Base-by-base conservation (phyloP, 2,888 invertebrate genomes). In the Clostera curtula region DNA sequence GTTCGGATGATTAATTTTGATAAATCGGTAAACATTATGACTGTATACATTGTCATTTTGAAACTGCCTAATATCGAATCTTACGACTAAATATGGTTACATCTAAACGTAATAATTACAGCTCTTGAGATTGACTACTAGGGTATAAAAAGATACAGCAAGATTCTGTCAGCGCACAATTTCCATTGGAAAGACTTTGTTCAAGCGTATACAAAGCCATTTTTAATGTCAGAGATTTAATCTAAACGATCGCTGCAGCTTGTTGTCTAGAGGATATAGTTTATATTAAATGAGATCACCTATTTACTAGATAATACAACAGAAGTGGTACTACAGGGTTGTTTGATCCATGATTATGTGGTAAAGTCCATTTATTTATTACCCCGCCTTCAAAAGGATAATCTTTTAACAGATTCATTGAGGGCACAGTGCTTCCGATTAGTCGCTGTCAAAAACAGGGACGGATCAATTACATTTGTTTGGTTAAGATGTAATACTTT, bases 91-190 rank as follows among this genome's bases (percentile, higher is more conserved):
- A n/a, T n/a, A n/a, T n/a, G n/a, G n/a, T n/a, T n/a, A n/a, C n/a
- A n/a, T n/a, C n/a, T n/a, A n/a, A n/a, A n/a, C n/a, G n/a, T n/a
- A n/a, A n/a, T n/a, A n/a, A n/a, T n/a, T n/a, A n/a, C n/a, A n/a
- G n/a, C n/a, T n/a, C n/a, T n/a, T n/a, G n/a, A n/a, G n/a, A n/a
- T n/a, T n/a, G n/a, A n/a, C n/a, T n/a, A n/a, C n/a, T n/a, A n/a
- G n/a, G n/a, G n/a, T n/a, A n/a, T n/a, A n/a, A n/a, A n/a, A n/a
- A n/a, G n/a, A n/a, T n/a, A n/a, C n/a, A n/a, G n/a, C n/a, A 54
- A 62, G 55, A 51, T 57, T 55, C 43, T 25, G 56, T 56, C 56
- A 46, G 39, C 29, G 33, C 37, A 31, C 39, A 59, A 65, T 66
- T 52, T 30, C 50, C 58, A 67, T 67, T 62, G 52, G 48, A 37